Evolutionary conservation across 2,113 vertebrate genomes (phyloP), one percentile per base, ranked within the genome.

Genomic region (Rhinoderma darwinii): DNA sequence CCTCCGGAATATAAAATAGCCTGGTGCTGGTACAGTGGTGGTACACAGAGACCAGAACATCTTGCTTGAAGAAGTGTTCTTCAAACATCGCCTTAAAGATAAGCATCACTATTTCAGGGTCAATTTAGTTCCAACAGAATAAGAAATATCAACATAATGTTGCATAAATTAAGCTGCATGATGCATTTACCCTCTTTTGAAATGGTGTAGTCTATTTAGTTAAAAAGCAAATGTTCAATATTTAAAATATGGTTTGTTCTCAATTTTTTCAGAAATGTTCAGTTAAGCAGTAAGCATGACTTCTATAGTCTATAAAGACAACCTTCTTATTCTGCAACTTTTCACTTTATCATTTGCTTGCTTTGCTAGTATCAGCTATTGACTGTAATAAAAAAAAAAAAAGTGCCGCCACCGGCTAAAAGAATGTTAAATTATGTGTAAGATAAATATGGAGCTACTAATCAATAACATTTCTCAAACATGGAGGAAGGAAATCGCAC

Each of bases 1-100:
- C 32, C 63, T 51, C 25, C 18, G 50, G 50, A 86, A 86, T 81
- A 79, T 81, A 86, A 81, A 86, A 72, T 43, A 70, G 51, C 47
- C 84, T 51, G 44, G 37, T 66, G 17, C 56, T 68, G 56, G 75
- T 39, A 86, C 84, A 86, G 75, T 54, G 25, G 59, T 2, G 3
- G 61, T 63, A 79, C 75, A 79, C 41, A 86, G 63, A 86, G 41
- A 73, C 63, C 12, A 76, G 63, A 73, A 81, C 25, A 43, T 43
- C 32, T 81, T 84, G n/a, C 72, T 43, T 84, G 51, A 84, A 84
- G 47, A 56, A 43, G 54, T 74, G 50, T 27, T 75, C 70, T 80
- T 41, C 51, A 80, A 80, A 80, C 54, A 39, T 80, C 4, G 78
- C 54, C 54, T 81, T 27, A 81, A 63, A 81, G 54, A 81, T 63